Percentiles rank a stretch among this genome's conserved stretches.
Evolutionary conservation across 1,140 invertebrate species (phyloP).

Genomic region (Papilio polytes): DNA sequence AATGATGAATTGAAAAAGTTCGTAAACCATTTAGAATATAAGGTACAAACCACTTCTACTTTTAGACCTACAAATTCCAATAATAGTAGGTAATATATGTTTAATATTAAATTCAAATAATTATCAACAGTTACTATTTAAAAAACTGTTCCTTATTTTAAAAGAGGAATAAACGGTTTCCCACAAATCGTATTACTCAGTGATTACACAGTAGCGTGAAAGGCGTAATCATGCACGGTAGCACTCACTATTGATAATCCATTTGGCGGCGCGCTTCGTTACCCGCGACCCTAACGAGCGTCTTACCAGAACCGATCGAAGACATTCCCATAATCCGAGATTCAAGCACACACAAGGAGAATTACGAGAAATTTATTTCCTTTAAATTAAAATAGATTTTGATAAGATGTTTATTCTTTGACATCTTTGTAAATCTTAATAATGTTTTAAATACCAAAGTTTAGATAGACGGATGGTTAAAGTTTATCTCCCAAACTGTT

Average conservation of each 20-base stretch:
- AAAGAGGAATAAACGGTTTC: neutral
- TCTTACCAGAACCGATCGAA: slow-evolving; percentile 4
- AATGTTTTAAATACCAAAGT: too few relatives aligned
- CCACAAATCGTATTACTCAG: neutral
- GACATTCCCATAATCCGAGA: neutral
- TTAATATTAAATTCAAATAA: neutral
- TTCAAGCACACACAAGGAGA: neutral
- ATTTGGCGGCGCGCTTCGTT: slow-evolving; percentile 41
- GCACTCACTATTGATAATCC: slow-evolving; percentile 40
- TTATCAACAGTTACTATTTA: neutral
- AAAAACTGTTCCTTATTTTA: neutral
- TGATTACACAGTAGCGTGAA: neutral
- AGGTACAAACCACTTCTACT: too few relatives aligned
- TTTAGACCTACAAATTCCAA: too few relatives aligned
- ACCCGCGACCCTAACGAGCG: slow-evolving; percentile 4
- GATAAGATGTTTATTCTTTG: too few relatives aligned
- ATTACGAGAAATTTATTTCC: neutral
- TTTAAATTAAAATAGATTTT: too few relatives aligned
- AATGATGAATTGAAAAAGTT: too few relatives aligned
- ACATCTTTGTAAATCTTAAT: too few relatives aligned
- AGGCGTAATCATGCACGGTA: neutral
- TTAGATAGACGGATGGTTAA: too few relatives aligned
- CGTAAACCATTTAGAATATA: too few relatives aligned
- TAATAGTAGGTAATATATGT: too few relatives aligned
- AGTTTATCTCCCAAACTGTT: too few relatives aligned